These are phyloP conservation scores for Rapana venosa DNA, from an alignment of 2,888 invertebrate species.

Conservation along the genomic window DNA sequence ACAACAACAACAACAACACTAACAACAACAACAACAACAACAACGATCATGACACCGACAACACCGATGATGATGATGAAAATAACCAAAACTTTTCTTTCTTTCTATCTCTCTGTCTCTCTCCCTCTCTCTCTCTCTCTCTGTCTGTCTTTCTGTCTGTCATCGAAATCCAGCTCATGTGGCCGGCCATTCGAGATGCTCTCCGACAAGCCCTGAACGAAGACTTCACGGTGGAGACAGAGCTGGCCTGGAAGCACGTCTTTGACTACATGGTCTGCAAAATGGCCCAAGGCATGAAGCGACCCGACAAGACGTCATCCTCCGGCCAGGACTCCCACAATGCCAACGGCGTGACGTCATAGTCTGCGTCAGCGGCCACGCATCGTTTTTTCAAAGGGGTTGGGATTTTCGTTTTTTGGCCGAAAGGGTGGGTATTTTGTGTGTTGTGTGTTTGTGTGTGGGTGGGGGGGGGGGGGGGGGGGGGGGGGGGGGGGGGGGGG, in stretches of 20 bases:
- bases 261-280: conserved; percentile 66
- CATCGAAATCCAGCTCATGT: conserved; percentile 60
- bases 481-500: background rate
- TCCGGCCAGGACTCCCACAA: background rate
- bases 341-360: background rate
- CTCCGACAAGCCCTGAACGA: conserved; percentile 62
- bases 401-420: background rate
- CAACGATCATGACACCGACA: too few relatives aligned
- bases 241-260: conserved; percentile 68
- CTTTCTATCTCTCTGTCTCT: too few relatives aligned
- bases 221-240: conserved; percentile 62
- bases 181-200: conserved; percentile 68
- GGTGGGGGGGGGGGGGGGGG: background rate
- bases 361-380: background rate
- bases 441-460: background rate
- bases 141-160: too few relatives aligned
- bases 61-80: too few relatives aligned
- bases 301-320: background rate
- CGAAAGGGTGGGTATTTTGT: background rate
- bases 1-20: too few relatives aligned
- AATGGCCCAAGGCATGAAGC: conserved; percentile 55
- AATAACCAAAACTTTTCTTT: too few relatives aligned
- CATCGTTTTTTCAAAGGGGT: background rate
- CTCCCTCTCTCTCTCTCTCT: too few relatives aligned
- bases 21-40: too few relatives aligned